These are phyloP conservation scores for Sphenodon punctatus DNA, from an alignment of 2,797 vertebrate species.

Conservation along the genomic window DNA sequence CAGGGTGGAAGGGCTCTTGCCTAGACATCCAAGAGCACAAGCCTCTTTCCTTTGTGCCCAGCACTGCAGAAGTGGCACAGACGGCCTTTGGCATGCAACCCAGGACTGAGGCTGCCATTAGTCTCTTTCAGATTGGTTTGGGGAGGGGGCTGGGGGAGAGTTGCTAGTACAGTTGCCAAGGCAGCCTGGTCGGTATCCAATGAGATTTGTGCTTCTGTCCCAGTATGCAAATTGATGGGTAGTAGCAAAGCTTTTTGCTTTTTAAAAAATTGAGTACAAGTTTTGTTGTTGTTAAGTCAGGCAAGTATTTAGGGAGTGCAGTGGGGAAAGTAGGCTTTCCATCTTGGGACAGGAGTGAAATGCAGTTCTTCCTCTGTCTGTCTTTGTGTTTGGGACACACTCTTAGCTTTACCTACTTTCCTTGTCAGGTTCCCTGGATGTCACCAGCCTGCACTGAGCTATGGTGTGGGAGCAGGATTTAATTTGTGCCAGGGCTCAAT, in stretches of 20 bases:
- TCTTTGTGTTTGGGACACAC: too few relatives aligned
- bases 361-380: too few relatives aligned
- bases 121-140: neutral
- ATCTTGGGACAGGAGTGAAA: too few relatives aligned
- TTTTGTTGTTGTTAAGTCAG: neutral
- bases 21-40: neutral
- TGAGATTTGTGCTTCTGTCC: neutral
- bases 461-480: too few relatives aligned
- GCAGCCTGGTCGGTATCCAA: neutral
- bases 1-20: neutral
- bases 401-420: too few relatives aligned
- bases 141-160: neutral
- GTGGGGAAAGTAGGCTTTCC: neutral
- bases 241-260: neutral
- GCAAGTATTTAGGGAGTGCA: neutral
- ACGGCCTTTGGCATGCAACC: neutral
- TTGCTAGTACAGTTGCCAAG: neutral
- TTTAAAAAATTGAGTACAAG: neutral
- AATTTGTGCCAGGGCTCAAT: too few relatives aligned
- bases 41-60: neutral
- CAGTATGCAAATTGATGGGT: neutral
- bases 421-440: too few relatives aligned
- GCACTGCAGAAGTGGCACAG: neutral
- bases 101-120: neutral
- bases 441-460: neutral